Base-by-base conservation (phyloP, 2,797 vertebrate species). In the Schizopygopsis malacanthus region DNA sequence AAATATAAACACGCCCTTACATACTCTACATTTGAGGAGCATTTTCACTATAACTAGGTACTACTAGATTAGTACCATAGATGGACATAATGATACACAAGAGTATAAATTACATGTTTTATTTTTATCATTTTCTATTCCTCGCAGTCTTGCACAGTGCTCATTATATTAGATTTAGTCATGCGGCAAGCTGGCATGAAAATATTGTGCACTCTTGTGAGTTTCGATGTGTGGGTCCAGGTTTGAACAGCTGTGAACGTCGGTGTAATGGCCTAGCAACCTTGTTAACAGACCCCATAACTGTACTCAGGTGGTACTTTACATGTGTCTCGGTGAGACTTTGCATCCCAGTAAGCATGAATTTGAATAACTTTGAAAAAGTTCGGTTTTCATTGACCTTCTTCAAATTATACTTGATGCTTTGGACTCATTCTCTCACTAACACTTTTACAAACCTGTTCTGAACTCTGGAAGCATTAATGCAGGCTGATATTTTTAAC, bases 251-350 rank as follows among this genome's bases (percentile, higher is more conserved):
- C 56, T 80, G 76, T 72, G 65, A 71, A 59, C n/a, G 43, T 45
- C 41, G 5, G 52, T 37, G 20, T 76, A 65, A 83, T 79, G 43
- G 54, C 41, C 65, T 47, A 71, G 67, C 81, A 65, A 67, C 43
- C 76, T 86, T 87, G 54, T 87, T 87, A 82, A 87, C 22, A 13
- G 33, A 72, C 37, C 41, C 56, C 39, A 4, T 82, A 37, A 70
- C 52, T 15, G 6, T 45, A 73, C 81, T 54, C 69, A 39, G 8
- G 20, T 45, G 50, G 15, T 54, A 56, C 18, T 82, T 41, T 47
- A 50, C 75, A 54, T 18, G 75, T 28, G 20, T 78, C 41, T 37
- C 7, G 1, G 9, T 25, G 72, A 84, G 13, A 16, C 43, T 18
- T 52, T 18, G n/a, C 45, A 54, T 47, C 43, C 20, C 82, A 76